Evolutionary conservation across 2,888 invertebrate genomes (phyloP).

Genomic region (Mayetiola destructor): DNA sequence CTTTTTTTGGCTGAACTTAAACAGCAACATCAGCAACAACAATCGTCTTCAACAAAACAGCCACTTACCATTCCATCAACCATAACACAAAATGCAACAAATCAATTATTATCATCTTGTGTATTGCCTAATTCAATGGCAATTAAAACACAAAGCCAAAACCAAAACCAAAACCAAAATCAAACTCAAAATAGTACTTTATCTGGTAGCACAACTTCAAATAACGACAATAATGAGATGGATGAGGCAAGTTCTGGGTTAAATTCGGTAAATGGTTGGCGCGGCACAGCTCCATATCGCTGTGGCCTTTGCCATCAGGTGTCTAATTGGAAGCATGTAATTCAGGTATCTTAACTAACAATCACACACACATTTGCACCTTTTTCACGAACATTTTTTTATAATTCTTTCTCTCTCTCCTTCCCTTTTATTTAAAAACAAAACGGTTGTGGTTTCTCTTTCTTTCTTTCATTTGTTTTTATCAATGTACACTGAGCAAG

Average conservation of each 20-base stretch:
- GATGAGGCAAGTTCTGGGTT: conserved; percentile 41
- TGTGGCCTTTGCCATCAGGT: conserved; percentile 70
- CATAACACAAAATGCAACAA: conserved; percentile 3
- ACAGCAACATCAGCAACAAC: conserved; percentile 12
- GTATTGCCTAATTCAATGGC: too few species aligned
- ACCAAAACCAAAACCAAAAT: neutral
- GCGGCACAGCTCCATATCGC: conserved; percentile 46
- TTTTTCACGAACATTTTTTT: neutral
- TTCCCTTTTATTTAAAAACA: too few species aligned
- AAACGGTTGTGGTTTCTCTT: too few species aligned
- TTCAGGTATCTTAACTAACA: conserved; percentile 54
- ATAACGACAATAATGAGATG: conserved; percentile 36
- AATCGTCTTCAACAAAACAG: too few species aligned
- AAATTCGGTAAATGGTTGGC: conserved; percentile 34
- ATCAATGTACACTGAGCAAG: too few species aligned
- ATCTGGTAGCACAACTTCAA: too few species aligned
- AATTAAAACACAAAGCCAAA: neutral
- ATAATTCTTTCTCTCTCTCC: neutral
- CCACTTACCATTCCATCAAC: neutral
- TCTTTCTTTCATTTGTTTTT: too few species aligned
- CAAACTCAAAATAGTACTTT: neutral
- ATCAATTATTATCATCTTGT: too few species aligned
- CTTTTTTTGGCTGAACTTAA: conserved; percentile 11
- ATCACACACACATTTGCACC: neutral
- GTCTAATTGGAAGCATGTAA: conserved; percentile 75